Percentiles rank a stretch among this genome's conserved stretches.
Evolutionary conservation across 2,888 invertebrate genomes (phyloP).

Genomic region (Helicoverpa assulta): DNA sequence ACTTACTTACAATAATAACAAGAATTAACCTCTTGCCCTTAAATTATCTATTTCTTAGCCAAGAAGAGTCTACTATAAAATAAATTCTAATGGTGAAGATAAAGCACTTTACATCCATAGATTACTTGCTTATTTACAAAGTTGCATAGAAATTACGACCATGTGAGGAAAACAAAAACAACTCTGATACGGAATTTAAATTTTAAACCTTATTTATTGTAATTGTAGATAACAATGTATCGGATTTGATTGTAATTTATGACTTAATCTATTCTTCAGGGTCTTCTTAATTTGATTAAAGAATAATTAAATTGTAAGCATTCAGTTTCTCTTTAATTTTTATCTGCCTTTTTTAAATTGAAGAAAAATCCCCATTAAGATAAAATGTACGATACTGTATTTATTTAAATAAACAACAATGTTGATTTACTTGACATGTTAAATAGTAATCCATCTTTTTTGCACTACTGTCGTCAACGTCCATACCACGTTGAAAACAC

Average conservation of each 20-base stretch:
- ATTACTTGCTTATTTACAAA: constrained; percentile 48
- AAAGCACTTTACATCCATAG: constrained; percentile 46
- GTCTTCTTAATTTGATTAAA: constrained; percentile 31
- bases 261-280: constrained; percentile 47
- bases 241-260: constrained; percentile 59
- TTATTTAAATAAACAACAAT: background rate
- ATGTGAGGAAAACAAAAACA: constrained; percentile 8
- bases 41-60: background rate
- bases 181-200: constrained; percentile 25
- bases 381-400: constrained; percentile 11
- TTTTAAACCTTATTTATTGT: constrained; percentile 38
- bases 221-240: constrained; percentile 52
- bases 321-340: constrained; percentile 51
- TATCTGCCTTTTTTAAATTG: constrained; percentile 30
- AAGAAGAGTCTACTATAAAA: constrained; percentile 29
- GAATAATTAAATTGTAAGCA: constrained; percentile 44
- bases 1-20: background rate
- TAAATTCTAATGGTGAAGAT: constrained; percentile 20
- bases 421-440: background rate
- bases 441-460: background rate
- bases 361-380: background rate
- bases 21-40: background rate
- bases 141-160: constrained; percentile 34
- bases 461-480: constrained; percentile 54
- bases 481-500: constrained; percentile 80